Base-by-base conservation (phyloP, 2,113 vertebrate genomes). In the Archocentrus centrarchus region DNA sequence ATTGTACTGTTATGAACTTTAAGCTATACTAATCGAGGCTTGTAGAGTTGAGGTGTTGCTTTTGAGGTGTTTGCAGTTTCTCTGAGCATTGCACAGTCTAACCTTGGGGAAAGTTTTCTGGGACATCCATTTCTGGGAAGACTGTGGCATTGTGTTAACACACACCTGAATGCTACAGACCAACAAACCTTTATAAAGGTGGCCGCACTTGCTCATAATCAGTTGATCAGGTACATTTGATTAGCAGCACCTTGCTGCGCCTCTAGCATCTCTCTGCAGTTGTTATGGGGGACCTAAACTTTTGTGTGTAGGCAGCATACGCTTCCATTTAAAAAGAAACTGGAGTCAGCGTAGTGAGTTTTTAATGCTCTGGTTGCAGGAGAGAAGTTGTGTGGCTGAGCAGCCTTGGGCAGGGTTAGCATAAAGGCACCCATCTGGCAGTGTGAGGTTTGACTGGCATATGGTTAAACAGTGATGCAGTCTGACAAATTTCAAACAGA, bases 401-500 rank as follows among this genome's bases (percentile, higher is more conserved):
- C 93, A 94, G 96, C 96, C 95, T 92, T 95, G 93, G 97, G 97
- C 96, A 93, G 96, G 91, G 93, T 96, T 95, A 95, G 92, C 87
- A 93, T 92, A 96, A 96, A 96, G 94, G 93, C 39, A 63, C 96
- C 96, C 97, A 97, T 97, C 97, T 98, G 97, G 97, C 95, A 91
- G 93, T 84, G 88, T 91, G 86, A 91, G 39, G 85, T 96, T 96
- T 96, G 96, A 97, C 94, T 96, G 97, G 96, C 96, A 95, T 95
- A 94, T 96, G 96, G 92, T 93, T 96, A 97, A 97, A 98, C 97
- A 98, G 96, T 97, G 96, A 97, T 97, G 97, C 95, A 96, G 97
- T 97, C 97, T 98, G 97, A 98, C 97, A 97, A 97, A 98, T 97
- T 97, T 97, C 95, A 96, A 97, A 96, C 96, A 94, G 90, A 95